Evolutionary conservation across 2,797 vertebrate genomes (phyloP), one percentile per base, ranked within the genome.

Genomic region (Chiroxiphia lanceolata): DNA sequence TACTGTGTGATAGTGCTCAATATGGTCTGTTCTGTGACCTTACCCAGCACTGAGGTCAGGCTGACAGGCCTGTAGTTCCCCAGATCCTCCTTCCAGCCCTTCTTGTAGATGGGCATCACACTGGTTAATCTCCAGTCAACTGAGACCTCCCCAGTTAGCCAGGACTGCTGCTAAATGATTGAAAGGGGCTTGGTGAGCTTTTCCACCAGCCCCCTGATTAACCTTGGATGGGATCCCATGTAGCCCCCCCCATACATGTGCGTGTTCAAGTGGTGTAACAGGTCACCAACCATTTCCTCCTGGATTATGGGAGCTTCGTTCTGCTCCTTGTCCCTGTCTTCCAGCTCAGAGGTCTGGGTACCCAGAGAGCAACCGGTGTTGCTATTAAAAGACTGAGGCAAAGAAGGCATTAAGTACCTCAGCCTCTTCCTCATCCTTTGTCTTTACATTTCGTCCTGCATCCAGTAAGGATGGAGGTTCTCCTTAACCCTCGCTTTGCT

Each of bases 201-300:
- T 78, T 71, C 38, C 29, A 65, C 3, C 65, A 51, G 12, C 20
- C 57, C 20, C n/a, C 20, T 38, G 12, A n/a, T 21, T 5, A 57
- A 4, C 22, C n/a, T 10, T 22, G 21, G 33, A 51, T 16, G 10
- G 12, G 44, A 59, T 31, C 29, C n/a, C 65, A 47, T 3, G 8
- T 4, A 34, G 38, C 10, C n/a, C 8, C 51, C 10, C n/a, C 8
- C 51, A 36, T 0, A 40, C 67, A 53, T 0, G 0, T 4, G 3
- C 21, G 17, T 71, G 50, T 45, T 23, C 3, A 57, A 40, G 72
- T 31, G n/a, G 29, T 33, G 15, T 20, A 65, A 31, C 38, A 78
- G 15, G 25, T 19, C 51, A 77, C 23, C 71, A 59, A 10, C 11
- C 38, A 53, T 20, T 59, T 65, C 34, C 16, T 33, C 34, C 34